phyloP scores from a whole-genome alignment of 1,140 invertebrate species.

The Leptopilina boulardi region DNA sequence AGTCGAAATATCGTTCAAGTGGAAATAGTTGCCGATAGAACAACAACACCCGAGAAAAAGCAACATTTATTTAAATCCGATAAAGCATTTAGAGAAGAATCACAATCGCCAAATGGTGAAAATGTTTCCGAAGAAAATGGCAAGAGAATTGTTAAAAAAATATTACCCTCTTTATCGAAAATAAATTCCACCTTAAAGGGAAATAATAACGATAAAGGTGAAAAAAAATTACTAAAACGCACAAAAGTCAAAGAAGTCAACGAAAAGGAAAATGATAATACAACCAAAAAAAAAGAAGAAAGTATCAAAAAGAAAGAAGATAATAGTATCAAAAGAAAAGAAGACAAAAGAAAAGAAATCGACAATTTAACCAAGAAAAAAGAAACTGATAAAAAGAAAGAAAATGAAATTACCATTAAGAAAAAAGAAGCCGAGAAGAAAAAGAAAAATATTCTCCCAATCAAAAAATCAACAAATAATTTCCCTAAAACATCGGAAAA shows the following conservation, averaged over 20 bases:
- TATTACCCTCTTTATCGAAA: constrained; percentile 40
- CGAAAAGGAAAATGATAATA: constrained; percentile 58
- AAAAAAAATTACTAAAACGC: constrained; percentile 57
- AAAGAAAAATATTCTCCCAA: constrained; percentile 66
- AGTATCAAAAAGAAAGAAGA: too few relatives aligned
- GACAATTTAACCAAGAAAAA: too few relatives aligned
- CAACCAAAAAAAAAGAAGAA: constrained; percentile 37
- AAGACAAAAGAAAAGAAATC: too few relatives aligned
- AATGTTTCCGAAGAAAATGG: constrained; percentile 37
- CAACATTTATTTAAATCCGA: neutral
- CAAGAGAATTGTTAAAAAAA: constrained; percentile 45
- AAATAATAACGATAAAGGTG: constrained; percentile 49
- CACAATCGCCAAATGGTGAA: neutral
- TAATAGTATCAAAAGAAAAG: too few relatives aligned
- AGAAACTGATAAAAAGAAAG: constrained; percentile 61
- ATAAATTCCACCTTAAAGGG: constrained; percentile 54
- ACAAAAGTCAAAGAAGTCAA: constrained; percentile 55
- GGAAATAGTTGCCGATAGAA: neutral
- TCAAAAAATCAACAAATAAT: constrained; percentile 67
- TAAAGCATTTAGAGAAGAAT: neutral
- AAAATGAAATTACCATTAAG: too few relatives aligned
- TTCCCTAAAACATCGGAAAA: constrained; percentile 57
- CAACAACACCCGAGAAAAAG: neutral
- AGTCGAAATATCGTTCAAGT: neutral
- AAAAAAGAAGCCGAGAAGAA: constrained; percentile 51